Base-by-base conservation (phyloP, 1,140 invertebrate species). In the Ooceraea biroi region DNA sequence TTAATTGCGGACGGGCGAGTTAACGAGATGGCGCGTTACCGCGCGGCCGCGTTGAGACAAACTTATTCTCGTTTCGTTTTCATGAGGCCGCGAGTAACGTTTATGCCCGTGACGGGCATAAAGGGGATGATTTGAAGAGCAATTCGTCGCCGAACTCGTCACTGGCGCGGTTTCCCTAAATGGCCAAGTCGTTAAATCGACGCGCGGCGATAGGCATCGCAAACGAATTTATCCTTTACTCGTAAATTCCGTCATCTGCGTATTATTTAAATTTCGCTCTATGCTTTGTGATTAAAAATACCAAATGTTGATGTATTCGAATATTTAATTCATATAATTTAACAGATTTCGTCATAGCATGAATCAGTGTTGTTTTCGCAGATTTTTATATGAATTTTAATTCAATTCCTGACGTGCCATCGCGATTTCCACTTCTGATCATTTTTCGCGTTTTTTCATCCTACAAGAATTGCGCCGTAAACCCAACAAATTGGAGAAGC, bases 1-100 rank as follows among this genome's bases (percentile, higher is more conserved):
- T 89, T 90, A 90, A 89, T 85, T 80, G 73, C 74, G 12, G n/a
- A 4, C 60, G 61, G 48, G 76, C 27, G 57, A 84, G 72, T 82
- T 88, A 89, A 83, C 84, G 86, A 88, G 86, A 85, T 60, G 63
- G 27, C 55, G 83, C 55, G 55, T 66, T 66, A 52, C 36, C 52
- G 30, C 82, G 17, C n/a, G n/a, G 19, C 14, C 30, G 41, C 27
- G 78, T 82, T 65, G 36, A 57, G 50, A 63, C 74, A 65, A 85
- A 71, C 41, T 84, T 60, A 77, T 80, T 68, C 68, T 27, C 72
- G 27, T 85, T 85, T 88, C 74, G 63, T 55, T 88, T 74, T 68
- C 77, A 85, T 63, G 58, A 58, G 50, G 5, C 50, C 74, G 69
- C 78, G 87, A 57, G 68, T 82, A 86, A 65, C 30, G 52, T 52